Evolutionary conservation across 2,113 vertebrate genomes (phyloP).

Genomic region (Bombycilla garrulus): DNA sequence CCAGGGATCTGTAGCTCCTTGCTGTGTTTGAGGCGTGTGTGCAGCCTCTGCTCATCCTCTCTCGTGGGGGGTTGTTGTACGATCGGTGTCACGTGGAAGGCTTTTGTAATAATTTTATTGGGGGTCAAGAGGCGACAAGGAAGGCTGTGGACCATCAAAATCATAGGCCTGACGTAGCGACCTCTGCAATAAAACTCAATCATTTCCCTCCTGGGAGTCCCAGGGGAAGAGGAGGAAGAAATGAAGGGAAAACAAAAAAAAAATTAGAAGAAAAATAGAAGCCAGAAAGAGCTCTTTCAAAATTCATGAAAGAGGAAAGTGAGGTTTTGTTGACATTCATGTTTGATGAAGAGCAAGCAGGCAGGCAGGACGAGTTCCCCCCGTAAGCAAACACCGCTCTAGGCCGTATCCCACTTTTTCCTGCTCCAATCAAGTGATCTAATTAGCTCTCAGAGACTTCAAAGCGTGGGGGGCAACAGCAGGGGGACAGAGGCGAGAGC

Average conservation of each 20-base stretch:
- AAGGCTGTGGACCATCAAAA: slow-evolving; percentile 32
- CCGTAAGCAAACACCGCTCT: slow-evolving; percentile 48
- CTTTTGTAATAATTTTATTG: slow-evolving; percentile 3
- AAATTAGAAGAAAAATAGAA: neutral
- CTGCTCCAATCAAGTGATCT: neutral
- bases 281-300: slow-evolving; percentile 52
- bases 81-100: neutral
- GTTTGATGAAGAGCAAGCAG: slow-evolving; percentile 66
- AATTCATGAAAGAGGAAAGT: slow-evolving; percentile 65
- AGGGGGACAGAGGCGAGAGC: neutral
- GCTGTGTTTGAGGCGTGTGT: neutral
- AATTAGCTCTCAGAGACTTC: slow-evolving; percentile 11
- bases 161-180: neutral
- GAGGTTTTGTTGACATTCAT: slow-evolving; percentile 71
- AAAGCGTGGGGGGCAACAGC: neutral
- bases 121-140: neutral
- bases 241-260: neutral
- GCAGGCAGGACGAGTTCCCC: slow-evolving; percentile 14
- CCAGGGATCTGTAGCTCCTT: neutral
- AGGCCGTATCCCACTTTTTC: neutral
- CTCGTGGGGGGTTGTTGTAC: neutral
- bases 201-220: neutral
- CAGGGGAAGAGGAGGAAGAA: neutral
- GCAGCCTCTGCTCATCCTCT: neutral
- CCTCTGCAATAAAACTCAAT: neutral